phyloP scores from a whole-genome alignment of 2,797 vertebrate species.

The Falco rusticolus region DNA sequence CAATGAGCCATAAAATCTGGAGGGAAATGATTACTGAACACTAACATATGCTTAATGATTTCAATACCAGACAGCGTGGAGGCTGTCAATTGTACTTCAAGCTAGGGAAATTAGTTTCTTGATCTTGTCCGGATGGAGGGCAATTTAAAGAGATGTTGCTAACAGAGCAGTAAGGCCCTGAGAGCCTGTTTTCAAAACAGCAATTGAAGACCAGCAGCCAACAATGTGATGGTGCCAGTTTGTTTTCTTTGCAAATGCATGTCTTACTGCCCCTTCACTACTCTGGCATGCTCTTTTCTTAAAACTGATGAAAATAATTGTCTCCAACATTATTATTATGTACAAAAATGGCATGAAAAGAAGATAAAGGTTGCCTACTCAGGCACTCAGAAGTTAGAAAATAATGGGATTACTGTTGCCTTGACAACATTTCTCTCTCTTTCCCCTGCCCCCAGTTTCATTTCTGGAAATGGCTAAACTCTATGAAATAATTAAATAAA shows the following conservation, averaged over 20 bases:
- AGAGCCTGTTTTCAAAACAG: constrained; percentile 4
- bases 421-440: constrained; percentile 53
- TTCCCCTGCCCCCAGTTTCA: not conserved
- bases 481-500: constrained; percentile 24
- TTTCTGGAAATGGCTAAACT: constrained; percentile 26
- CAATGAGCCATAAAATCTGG: constrained; percentile 34
- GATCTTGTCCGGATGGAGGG: not conserved
- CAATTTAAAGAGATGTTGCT: not conserved
- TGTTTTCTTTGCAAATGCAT: constrained; percentile 2
- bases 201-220: not conserved
- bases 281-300: not conserved
- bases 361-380: constrained; percentile 39
- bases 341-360: constrained; percentile 2
- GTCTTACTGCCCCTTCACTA: not conserved
- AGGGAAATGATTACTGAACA: constrained; percentile 14
- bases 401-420: constrained; percentile 59
- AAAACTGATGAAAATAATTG: constrained; percentile 12
- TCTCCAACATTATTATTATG: not conserved
- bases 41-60: constrained; percentile 20
- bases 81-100: not conserved
- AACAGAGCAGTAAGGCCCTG: not conserved
- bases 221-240: not conserved
- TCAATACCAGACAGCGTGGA: not conserved
- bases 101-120: not conserved
- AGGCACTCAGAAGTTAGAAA: constrained; percentile 46